These are phyloP conservation scores for Drosophila sordidula DNA, from an alignment of 2,888 invertebrate genomes.

Conservation along the genomic window DNA sequence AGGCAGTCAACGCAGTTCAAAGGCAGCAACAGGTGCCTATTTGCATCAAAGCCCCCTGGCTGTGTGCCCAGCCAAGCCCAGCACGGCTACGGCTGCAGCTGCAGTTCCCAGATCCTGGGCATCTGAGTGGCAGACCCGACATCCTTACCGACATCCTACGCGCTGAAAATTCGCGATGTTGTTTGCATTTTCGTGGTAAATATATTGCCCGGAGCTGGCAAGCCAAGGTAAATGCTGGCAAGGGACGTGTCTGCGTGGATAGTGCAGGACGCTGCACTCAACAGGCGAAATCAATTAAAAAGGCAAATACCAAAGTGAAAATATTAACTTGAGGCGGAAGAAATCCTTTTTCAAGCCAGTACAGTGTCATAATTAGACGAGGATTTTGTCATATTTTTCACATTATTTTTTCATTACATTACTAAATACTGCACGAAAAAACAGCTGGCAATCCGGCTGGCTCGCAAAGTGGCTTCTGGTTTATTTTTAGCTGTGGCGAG, in stretches of 20 bases:
- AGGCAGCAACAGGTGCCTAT: constrained; percentile 60
- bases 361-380: background rate
- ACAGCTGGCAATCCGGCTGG: constrained; percentile 1
- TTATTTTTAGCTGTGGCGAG: constrained; percentile 43
- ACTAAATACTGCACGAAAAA: constrained; percentile 23
- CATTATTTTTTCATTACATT: background rate
- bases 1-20: constrained; percentile 19
- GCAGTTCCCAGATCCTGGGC: constrained; percentile 11
- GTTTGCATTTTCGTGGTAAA: constrained; percentile 51
- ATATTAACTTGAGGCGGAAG: background rate
- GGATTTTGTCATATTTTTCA: background rate
- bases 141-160: background rate
- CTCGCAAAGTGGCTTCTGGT: constrained; percentile 23
- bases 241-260: background rate
- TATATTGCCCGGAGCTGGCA: background rate
- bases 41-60: constrained; percentile 31
- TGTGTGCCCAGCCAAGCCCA: constrained; percentile 10
- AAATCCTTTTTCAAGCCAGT: background rate
- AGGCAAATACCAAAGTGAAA: constrained; percentile 22
- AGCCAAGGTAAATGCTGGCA: background rate
- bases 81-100: constrained; percentile 1
- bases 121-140: background rate
- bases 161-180: constrained; percentile 27
- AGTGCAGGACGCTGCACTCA: background rate
- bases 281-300: constrained; percentile 42